Evolutionary conservation across 2,888 invertebrate species (phyloP), one percentile per base, ranked within the genome.

Genomic region (Tachina fera): DNA sequence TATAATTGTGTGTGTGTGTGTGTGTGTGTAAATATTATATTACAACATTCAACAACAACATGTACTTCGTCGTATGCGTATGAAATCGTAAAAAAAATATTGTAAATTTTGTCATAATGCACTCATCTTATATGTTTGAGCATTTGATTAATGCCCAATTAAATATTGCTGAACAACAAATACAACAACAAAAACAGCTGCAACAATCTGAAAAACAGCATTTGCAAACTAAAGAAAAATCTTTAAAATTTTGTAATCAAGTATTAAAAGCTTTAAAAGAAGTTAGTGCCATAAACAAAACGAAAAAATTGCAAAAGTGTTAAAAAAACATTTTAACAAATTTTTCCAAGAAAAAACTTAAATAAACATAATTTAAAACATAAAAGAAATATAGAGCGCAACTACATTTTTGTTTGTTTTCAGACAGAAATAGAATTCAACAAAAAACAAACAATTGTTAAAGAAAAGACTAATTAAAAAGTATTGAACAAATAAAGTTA

Each of bases 51-150:
- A 83, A 63, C 63, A 83, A 63, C 63, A 85, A 63, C 63, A 85
- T 87, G 82, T 80, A 87, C 86, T 84, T 86, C 86, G 86, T 87
- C 87, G 84, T 87, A 85, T 85, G 84, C 82, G 77, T 85, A 85
- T 80, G 80, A 83, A 85, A 81, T 78, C 68, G 47, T 53, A 53
- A 71, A 71, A 71, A 75, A 58, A 6, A 45, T 58, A 53, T 70
- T 67, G 16, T 56, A 71, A 70, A 81, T 70, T 78, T 84, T 76
- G 82, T 82, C 86, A 92, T 89, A 89, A 92, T 92, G 92, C 91
- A 91, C 91, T 92, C 92, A 87, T 91, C 90, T 88, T 93, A 92
- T 89, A 89, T 92, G 70, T 90, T 91, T 83, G 91, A 92, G 89
- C 91, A 92, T 89, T 90, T 92, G 76, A 90, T 91, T 88, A 89